These are phyloP conservation scores for Periparus ater DNA, from an alignment of 2,797 vertebrate genomes.

Conservation along the genomic window DNA sequence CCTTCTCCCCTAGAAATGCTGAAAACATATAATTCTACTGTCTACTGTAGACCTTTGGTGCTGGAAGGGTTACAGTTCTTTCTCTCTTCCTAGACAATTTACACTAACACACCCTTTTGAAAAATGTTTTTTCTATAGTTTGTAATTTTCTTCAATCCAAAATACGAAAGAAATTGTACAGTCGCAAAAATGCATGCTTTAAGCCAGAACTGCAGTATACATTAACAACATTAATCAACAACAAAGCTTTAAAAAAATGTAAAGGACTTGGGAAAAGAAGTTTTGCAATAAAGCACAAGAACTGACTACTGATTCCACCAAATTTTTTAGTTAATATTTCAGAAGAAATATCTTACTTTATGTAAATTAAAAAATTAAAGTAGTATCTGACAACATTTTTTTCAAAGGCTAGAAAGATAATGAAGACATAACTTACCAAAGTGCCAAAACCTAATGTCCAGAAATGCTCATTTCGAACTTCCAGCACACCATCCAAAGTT, in stretches of 20 bases:
- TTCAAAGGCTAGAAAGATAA: not conserved
- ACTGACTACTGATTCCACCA: not conserved
- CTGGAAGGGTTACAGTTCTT: not conserved
- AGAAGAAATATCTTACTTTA: not conserved
- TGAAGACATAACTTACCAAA: slow-evolving; percentile 81
- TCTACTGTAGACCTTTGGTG: not conserved
- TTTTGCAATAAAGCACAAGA: not conserved
- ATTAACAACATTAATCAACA: not conserved
- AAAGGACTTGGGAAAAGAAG: not conserved
- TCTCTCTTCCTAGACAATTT: not conserved
- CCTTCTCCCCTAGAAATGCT: not conserved
- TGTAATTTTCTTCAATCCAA: not conserved
- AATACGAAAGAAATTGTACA: not conserved
- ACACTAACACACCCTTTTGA: not conserved
- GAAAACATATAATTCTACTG: not conserved
- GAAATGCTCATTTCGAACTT: slow-evolving; percentile 97
- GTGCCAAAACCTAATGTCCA: slow-evolving; percentile 97
- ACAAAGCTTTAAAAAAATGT: not conserved
- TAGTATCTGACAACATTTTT: not conserved
- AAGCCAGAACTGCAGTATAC: not conserved
- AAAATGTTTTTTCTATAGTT: not conserved
- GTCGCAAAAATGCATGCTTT: not conserved
- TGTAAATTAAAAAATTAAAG: not conserved
- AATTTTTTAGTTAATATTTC: not conserved
- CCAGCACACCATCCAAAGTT: slow-evolving; percentile 94